phyloP scores from a whole-genome alignment of 2,113 vertebrate genomes.

The Hypanus sabinus region DNA sequence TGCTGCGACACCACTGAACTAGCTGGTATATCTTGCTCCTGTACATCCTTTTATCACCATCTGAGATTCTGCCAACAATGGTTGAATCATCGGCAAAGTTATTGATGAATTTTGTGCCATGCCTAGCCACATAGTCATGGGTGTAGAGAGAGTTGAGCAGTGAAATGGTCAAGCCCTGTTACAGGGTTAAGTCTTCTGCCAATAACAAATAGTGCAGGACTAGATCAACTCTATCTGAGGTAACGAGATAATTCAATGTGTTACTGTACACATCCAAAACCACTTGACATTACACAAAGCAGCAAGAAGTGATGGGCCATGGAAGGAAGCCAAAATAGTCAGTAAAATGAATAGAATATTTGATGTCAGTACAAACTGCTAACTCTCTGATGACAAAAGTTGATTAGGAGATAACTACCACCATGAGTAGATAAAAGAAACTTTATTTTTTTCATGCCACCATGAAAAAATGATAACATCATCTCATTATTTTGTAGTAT shows the following conservation, averaged over 20 bases:
- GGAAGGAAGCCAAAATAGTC: conserved; percentile 12
- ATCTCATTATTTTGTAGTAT: not conserved
- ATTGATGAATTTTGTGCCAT: no score
- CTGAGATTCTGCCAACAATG: no score
- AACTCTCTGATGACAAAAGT: conserved; percentile 13
- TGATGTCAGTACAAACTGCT: not conserved
- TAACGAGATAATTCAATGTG: not conserved
- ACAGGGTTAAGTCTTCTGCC: not conserved
- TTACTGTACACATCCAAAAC: not conserved
- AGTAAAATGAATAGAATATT: conserved; percentile 27
- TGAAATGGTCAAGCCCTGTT: not conserved
- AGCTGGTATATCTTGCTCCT: no score
- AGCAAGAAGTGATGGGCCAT: not conserved
- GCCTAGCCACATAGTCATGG: no score
- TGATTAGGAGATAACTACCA: not conserved
- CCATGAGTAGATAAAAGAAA: not conserved
- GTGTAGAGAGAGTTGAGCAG: not conserved
- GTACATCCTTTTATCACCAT: no score
- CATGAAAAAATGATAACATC: not conserved
- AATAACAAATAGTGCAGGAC: conserved; percentile 31
- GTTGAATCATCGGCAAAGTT: no score
- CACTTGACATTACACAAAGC: conserved; percentile 32
- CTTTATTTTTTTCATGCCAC: conserved; percentile 5
- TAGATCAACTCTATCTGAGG: conserved; percentile 16
- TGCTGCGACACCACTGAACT: no score